Evolutionary conservation across 2,113 vertebrate species (phyloP).

Genomic region (Jacana jacana): DNA sequence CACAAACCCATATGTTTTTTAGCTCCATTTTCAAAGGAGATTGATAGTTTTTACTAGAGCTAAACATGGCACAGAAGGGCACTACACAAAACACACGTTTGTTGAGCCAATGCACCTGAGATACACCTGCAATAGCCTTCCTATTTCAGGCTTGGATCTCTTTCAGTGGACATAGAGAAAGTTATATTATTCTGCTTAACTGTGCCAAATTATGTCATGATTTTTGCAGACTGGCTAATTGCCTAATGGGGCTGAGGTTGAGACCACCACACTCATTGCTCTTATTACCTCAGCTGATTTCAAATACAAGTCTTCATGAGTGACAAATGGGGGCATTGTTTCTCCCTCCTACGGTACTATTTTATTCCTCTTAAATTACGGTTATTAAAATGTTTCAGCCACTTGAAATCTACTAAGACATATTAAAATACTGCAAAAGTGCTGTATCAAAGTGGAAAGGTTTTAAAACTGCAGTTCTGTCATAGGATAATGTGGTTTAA

Average conservation of each 20-base stretch:
- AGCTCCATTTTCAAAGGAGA: constrained; percentile 18
- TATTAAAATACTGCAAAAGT: constrained; percentile 54
- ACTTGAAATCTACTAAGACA: constrained; percentile 37
- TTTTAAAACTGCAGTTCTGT: constrained; percentile 67
- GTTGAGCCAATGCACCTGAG: constrained; percentile 5
- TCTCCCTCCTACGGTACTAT: constrained; percentile 25
- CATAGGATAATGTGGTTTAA: constrained; percentile 73
- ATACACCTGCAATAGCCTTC: background rate
- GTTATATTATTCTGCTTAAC: background rate
- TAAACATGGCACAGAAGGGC: background rate
- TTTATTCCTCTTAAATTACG: constrained; percentile 36
- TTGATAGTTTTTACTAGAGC: constrained; percentile 4
- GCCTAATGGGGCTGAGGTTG: background rate
- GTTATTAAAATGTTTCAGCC: constrained; percentile 43
- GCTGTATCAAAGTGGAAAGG: constrained; percentile 57
- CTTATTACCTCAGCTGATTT: background rate
- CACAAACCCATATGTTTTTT: background rate
- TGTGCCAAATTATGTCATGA: constrained; percentile 25
- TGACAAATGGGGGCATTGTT: constrained; percentile 44
- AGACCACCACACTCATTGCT: constrained; percentile 21
- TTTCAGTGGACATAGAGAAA: background rate
- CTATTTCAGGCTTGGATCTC: background rate
- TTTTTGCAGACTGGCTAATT: constrained; percentile 43
- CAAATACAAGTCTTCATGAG: background rate
- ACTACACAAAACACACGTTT: background rate